Evolutionary conservation across 2,113 vertebrate genomes (phyloP).

Genomic region (Brienomyrus longianalis): DNA sequence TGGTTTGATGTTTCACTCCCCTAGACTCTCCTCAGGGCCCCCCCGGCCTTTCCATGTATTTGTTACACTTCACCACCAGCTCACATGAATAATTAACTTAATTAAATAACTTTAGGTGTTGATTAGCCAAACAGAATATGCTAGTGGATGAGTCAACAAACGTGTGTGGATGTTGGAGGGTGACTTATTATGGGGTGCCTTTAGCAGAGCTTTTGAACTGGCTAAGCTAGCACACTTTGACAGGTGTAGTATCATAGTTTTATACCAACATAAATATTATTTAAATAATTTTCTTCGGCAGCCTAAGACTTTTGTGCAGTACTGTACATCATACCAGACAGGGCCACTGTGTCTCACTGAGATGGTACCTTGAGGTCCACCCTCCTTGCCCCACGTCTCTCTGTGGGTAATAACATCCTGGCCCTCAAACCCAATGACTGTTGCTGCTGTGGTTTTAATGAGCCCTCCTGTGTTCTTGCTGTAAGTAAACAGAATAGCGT

Average conservation of each 20-base stretch:
- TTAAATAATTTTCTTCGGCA: neutral
- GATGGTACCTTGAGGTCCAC: neutral
- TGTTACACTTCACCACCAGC: neutral
- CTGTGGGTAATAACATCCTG: neutral
- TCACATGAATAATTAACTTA: neutral
- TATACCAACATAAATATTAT: neutral
- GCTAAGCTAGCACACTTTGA: neutral
- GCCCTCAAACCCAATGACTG: neutral
- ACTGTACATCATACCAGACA: neutral
- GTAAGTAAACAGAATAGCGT: neutral
- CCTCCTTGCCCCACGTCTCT: neutral
- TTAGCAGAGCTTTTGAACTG: neutral
- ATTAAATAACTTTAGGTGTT: neutral
- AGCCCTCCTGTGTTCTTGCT: neutral
- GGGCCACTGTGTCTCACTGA: neutral
- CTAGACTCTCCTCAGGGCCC: rapidly evolving
- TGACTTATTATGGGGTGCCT: neutral
- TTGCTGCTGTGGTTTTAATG: neutral
- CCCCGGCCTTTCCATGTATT: neutral
- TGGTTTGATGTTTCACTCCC: neutral
- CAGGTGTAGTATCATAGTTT: neutral
- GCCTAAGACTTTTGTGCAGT: neutral
- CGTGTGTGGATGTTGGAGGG: neutral
- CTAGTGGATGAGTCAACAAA: neutral
- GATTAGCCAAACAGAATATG: neutral